Base-by-base conservation (phyloP, 2,113 vertebrate species). In the Hipposideros armiger region DNA sequence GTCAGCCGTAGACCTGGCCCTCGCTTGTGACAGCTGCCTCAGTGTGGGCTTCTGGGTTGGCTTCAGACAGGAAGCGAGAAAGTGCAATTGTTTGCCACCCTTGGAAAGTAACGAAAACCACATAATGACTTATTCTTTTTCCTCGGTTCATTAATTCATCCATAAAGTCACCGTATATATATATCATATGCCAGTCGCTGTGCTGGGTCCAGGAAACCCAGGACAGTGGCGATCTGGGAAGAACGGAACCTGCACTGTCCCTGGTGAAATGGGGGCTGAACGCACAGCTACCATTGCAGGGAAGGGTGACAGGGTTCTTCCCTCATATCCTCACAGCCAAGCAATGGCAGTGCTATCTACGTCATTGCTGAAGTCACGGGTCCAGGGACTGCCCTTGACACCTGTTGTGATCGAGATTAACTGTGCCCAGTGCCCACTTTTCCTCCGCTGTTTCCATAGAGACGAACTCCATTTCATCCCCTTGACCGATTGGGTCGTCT, bases 1-100 rank as follows among this genome's bases (percentile, higher is more conserved):
- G 40, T 56, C 16, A 22, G 52, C 9, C 10, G 0, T 0, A 14
- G 11, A 26, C 3, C 3, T 2, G 3, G 28, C 15, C 32, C 26
- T 42, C 5, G 28, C 7, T 16, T 22, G 5, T 4, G 10, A 50
- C 5, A 45, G 3, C 0, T 1, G 4, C 8, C 36, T 30, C 52
- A 88, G 67, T 1, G 24, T 6, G 28, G 40, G 5, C 32, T n/a
- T 56, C 32, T 16, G 7, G 7, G 14, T 4, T 6, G 74, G 50
- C 14, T 45, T 24, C 4, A 45, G 72, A 36, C 20, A 80, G 36
- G 13, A 64, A 66, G 36, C 22, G 24, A 4, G 56, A 24, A 11
- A 5, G 1, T 3, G 3, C 40, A 32, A 36, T 22, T 56, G 9
- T 73, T 42, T 30, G 36, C 72, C 14, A 4, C 17, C 30, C 45